Conservation (phyloP, 2,888 invertebrate species). For the Zootermopsis nevadensis region DNA sequence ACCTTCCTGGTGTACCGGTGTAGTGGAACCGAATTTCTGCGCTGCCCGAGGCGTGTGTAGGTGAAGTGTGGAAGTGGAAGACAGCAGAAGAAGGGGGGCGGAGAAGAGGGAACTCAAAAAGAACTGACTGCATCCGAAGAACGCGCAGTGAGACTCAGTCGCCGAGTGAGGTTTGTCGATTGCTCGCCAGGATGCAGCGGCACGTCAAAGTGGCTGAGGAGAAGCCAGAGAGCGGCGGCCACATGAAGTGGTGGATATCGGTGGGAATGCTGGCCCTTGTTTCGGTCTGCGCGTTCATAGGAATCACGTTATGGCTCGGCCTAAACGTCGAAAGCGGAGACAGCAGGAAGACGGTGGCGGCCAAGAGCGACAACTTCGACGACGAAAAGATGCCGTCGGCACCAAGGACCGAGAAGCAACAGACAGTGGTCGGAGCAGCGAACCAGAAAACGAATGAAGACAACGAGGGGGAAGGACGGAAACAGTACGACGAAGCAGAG, state of each 20-base stretch:
- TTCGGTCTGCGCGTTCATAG: constrained; percentile 56
- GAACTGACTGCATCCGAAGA: neutral
- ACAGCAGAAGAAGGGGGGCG: neutral
- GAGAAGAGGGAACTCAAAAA: neutral
- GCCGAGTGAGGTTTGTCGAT: neutral
- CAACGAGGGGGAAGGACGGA: neutral
- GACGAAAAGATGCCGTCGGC: neutral
- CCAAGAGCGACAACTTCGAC: neutral
- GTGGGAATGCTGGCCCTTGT: constrained; percentile 56
- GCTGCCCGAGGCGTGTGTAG: constrained; percentile 1
- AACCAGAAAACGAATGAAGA: neutral
- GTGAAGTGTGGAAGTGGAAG: neutral
- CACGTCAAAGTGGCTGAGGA: neutral
- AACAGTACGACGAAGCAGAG: neutral
- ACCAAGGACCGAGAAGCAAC: neutral
- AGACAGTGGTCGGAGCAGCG: neutral
- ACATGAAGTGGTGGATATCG: constrained; percentile 57
- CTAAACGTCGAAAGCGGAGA: constrained; percentile 47
- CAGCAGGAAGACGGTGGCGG: neutral
- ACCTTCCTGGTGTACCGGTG: constrained; percentile 5
- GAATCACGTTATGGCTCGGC: constrained; percentile 57
- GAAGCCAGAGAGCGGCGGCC: neutral
- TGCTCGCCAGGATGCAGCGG: neutral
- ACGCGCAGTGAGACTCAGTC: neutral
- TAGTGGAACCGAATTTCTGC: constrained; percentile 1